A percentile compares a stretch with the other conserved stretches of the same genome.
phyloP scores from a whole-genome alignment of 2,797 vertebrate species.

The Arrhamphus sclerolepis region DNA sequence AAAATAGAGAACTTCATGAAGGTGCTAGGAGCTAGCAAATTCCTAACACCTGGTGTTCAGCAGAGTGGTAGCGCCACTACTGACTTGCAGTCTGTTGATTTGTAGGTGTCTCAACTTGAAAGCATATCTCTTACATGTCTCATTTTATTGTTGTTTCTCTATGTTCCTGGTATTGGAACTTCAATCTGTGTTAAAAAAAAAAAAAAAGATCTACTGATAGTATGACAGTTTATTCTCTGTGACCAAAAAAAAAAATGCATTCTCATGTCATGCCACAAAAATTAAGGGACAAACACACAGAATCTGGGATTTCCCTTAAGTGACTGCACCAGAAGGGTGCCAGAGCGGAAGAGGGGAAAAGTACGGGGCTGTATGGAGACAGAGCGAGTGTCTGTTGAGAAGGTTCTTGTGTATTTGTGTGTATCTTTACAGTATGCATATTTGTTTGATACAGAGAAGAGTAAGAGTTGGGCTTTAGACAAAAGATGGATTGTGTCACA shows the following conservation, averaged over 20 bases:
- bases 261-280: constrained; percentile 61
- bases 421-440: too few relatives aligned
- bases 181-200: constrained; percentile 62
- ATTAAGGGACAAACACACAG: constrained; percentile 61
- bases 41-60: neutral
- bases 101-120: constrained; percentile 23
- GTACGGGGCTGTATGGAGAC: constrained; percentile 35
- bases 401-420: too few relatives aligned
- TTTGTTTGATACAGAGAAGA: too few relatives aligned
- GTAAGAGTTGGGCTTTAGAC: too few relatives aligned
- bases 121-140: constrained; percentile 33
- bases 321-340: constrained; percentile 58
- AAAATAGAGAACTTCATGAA: constrained; percentile 14
- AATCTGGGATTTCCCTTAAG: constrained; percentile 62
- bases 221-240: constrained; percentile 47
- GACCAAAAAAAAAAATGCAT: constrained; percentile 53
- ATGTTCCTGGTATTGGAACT: constrained; percentile 51
- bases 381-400: too few relatives aligned
- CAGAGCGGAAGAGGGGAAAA: constrained; percentile 36
- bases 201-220: constrained; percentile 55
- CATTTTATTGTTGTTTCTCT: constrained; percentile 20
- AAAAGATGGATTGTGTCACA: too few relatives aligned
- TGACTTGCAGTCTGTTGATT: constrained; percentile 10
- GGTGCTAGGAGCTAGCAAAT: neutral
- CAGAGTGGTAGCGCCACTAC: neutral